Base-by-base conservation (phyloP, 1,140 invertebrate species). In the Anoplophora glabripennis region DNA sequence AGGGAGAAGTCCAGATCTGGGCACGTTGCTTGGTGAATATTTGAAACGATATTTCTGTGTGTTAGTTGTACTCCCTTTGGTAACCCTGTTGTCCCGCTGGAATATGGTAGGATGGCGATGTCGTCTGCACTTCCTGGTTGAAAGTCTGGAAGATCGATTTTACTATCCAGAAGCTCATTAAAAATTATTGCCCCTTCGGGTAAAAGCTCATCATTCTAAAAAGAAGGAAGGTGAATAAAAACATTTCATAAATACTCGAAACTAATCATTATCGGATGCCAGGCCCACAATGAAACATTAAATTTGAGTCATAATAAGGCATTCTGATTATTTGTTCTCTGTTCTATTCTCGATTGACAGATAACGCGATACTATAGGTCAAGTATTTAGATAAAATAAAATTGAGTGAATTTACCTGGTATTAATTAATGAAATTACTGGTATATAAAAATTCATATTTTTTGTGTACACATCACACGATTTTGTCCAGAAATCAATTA, bases 51-150 rank as follows among this genome's bases (percentile, higher is more conserved):
- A 71, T 85, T 87, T 38, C 68, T 77, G 72, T 95, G 87, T 0
- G 88, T 87, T 0, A 93, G 70, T 77, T 91, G 84, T 0, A 94
- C 92, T 21, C 89, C 92, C 82, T 96, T 96, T 8, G 94, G 92
- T 45, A 89, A 70, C 11, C 94, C 92, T 17, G 92, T 95, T 3
- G 93, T 95, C n/a, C 93, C 93, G 72, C 91, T 94, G 0, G 92
- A 88, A 74, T 83, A 88, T 12, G 83, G 82, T 53, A 88, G 64
- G 51, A 86, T 67, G 9, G 80, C 74, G 7, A 82, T 71, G 67
- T 85, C 83, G 17, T 81, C 68, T 14, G 66, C 14, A 44, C 64
- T 69, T 21, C 72, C 41, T 28, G 55, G 55, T 70, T 42, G 71
- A 21, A 79, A 69, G 53, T 85, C 79, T 2, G 78, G 66, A 67